phyloP scores from a whole-genome alignment of 2,797 vertebrate genomes.

The Syndactyla subalaris region DNA sequence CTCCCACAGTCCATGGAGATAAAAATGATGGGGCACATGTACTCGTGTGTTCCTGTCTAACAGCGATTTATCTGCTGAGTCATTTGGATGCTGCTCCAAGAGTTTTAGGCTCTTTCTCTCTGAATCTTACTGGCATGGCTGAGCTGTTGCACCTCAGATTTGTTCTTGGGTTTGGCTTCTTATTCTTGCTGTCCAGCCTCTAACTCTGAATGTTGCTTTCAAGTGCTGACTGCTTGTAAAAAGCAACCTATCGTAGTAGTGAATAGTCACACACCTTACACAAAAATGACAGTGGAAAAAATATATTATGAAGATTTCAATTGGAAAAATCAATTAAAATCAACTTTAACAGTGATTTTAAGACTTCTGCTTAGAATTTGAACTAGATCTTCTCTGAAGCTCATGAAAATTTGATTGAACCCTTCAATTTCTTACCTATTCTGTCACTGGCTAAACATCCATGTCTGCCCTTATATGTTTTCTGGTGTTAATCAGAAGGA shows the following conservation, averaged over 20 bases:
- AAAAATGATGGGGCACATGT: fast-evolving
- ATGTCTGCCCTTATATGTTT: neutral
- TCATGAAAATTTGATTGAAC: neutral
- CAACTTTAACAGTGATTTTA: neutral
- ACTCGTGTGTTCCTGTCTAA: neutral
- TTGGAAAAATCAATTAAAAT: no score
- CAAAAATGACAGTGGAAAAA: neutral
- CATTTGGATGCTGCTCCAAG: neutral
- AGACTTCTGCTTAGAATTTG: neutral
- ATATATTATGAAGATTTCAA: neutral
- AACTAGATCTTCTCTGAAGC: neutral
- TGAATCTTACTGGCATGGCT: fast-evolving
- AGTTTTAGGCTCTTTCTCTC: neutral
- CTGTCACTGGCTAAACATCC: neutral
- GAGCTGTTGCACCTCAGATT: neutral
- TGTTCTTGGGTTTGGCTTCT: neutral
- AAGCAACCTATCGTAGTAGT: neutral
- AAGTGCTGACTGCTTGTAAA: neutral
- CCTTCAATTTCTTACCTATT: neutral
- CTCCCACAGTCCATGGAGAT: neutral
- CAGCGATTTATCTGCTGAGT: neutral
- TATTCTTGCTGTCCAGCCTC: neutral
- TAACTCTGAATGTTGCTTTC: neutral
- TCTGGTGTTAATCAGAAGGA: neutral
- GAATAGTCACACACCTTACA: neutral